phyloP scores from a whole-genome alignment of 2,888 invertebrate genomes.

The Antheraea yamamai region DNA sequence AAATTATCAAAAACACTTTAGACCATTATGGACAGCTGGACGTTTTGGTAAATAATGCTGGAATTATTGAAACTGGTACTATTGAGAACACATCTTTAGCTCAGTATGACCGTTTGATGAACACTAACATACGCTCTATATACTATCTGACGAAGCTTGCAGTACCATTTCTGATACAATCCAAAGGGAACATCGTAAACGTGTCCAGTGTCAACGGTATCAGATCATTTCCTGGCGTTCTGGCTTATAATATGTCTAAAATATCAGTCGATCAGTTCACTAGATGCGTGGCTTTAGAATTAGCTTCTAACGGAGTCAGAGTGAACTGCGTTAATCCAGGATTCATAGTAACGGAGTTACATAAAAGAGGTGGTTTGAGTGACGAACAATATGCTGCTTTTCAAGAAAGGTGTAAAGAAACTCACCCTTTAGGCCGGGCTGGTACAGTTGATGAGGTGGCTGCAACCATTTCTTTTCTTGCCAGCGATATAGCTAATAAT shows the following conservation, averaged over 20 bases:
- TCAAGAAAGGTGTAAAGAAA: conserved; percentile 90
- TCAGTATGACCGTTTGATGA: conserved; percentile 95
- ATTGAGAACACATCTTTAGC: conserved; percentile 93
- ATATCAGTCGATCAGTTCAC: conserved; percentile 97
- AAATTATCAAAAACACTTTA: conserved; percentile 87
- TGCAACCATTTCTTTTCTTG: conserved; percentile 93
- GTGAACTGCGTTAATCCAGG: conserved; percentile 97
- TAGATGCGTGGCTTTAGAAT: conserved; percentile 93
- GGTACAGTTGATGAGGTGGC: conserved; percentile 94
- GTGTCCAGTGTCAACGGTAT: conserved; percentile 97
- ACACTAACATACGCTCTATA: conserved; percentile 92
- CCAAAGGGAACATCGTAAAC: conserved; percentile 96
- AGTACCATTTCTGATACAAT: conserved; percentile 91
- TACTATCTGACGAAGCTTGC: conserved; percentile 93
- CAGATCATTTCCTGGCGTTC: conserved; percentile 93
- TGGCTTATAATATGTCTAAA: conserved; percentile 97
- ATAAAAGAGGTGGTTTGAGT: conserved; percentile 92
- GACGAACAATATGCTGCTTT: conserved; percentile 93
- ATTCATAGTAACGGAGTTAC: conserved; percentile 94
- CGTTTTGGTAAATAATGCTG: conserved; percentile 95
- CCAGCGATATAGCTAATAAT: conserved; percentile 92
- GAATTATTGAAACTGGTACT: conserved; percentile 89
- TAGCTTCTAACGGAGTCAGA: conserved; percentile 90
- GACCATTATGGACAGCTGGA: conserved; percentile 89
- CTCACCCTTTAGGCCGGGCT: conserved; percentile 95